A percentile compares a stretch with the other conserved stretches of the same genome.
Evolutionary conservation across 2,113 vertebrate genomes (phyloP).

Genomic region (Xiphophorus hellerii): DNA sequence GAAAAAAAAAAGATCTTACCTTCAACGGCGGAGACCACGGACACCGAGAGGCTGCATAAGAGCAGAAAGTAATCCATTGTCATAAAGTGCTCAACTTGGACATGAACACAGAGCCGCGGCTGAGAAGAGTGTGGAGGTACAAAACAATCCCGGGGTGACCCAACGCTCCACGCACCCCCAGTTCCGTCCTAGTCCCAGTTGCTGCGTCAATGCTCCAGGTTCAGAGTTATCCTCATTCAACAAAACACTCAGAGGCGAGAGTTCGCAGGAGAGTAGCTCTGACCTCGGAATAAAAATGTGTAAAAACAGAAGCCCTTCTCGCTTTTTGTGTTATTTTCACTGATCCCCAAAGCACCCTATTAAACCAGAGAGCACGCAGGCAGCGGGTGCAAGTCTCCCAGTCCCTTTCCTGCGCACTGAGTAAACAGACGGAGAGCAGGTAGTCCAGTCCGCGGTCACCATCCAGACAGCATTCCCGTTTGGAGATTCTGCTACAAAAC

Average conservation of each 20-base stretch:
- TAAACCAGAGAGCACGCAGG: conserved; percentile 39
- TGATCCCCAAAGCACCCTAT: conserved; percentile 43
- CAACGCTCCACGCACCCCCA: conserved; percentile 63
- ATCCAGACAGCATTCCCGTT: conserved; percentile 58
- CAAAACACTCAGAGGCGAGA: conserved; percentile 37
- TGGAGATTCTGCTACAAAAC: neutral
- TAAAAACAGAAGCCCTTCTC: conserved; percentile 27
- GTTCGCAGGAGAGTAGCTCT: conserved; percentile 21
- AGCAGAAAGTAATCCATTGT: conserved; percentile 87
- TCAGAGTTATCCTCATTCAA: conserved; percentile 73
- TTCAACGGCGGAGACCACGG: conserved; percentile 78
- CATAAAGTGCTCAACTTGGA: conserved; percentile 74
- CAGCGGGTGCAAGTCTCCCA: conserved; percentile 41
- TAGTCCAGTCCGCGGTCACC: conserved; percentile 61
- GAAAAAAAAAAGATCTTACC: conserved; percentile 69
- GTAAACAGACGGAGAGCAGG: conserved; percentile 48
- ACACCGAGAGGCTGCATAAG: conserved; percentile 82
- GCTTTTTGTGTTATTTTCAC: conserved; percentile 11
- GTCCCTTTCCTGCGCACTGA: conserved; percentile 43
- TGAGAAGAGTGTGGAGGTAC: conserved; percentile 32
- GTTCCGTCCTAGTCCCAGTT: conserved; percentile 65
- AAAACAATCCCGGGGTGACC: conserved; percentile 68
- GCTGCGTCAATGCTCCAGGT: conserved; percentile 58
- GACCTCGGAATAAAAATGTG: neutral
- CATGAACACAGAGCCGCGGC: conserved; percentile 77